Evolutionary conservation across 2,113 vertebrate species (phyloP).

Genomic region (Nesogale talazaci): DNA sequence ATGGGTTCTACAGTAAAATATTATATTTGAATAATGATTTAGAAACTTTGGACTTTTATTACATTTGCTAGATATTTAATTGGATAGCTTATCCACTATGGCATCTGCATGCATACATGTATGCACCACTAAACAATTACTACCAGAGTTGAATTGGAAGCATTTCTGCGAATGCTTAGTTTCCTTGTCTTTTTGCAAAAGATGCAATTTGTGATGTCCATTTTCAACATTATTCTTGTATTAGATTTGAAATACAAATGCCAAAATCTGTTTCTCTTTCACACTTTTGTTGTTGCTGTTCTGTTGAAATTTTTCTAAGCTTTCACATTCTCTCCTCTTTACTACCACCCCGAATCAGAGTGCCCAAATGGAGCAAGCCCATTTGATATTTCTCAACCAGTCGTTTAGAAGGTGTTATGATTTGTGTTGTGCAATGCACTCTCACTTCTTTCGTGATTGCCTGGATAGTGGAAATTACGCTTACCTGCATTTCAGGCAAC

Average conservation of each 20-base stretch:
- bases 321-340: neutral
- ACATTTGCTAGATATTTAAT: neutral
- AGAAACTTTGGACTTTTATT: neutral
- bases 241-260: neutral
- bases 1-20: neutral
- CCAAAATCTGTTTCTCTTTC: too few relatives aligned
- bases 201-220: neutral
- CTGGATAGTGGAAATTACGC: neutral
- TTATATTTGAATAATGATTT: neutral
- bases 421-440: slow-evolving; percentile 48
- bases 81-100: neutral
- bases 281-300: too few relatives aligned
- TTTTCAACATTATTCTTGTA: neutral
- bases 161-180: neutral
- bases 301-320: too few relatives aligned
- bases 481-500: slow-evolving; percentile 30
- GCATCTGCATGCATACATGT: neutral
- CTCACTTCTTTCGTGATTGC: slow-evolving; percentile 47
- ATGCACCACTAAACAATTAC: neutral
- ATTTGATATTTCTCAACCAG: neutral
- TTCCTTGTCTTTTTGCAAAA: neutral
- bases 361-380: neutral
- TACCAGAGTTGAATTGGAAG: too few relatives aligned
- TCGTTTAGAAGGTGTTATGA: neutral
- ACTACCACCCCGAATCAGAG: neutral